Base-by-base conservation (phyloP, 1,140 invertebrate genomes). In the Tachypleus tridentatus region DNA sequence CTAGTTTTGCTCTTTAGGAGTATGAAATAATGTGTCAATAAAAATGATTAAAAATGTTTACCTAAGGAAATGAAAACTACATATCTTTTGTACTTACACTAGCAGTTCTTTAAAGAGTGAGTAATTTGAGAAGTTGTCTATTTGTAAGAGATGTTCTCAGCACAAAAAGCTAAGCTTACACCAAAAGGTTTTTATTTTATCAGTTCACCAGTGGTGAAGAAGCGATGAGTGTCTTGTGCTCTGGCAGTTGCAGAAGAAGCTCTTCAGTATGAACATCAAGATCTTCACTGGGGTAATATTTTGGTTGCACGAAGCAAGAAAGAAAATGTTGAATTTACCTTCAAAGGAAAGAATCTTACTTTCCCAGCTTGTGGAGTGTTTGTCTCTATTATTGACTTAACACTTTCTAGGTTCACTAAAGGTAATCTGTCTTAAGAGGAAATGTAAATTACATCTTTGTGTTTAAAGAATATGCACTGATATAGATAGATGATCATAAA, bases 141-240 rank as follows among this genome's bases (percentile, higher is more conserved):
- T 29, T 29, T 29, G 29, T 29, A 2, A 29, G 29, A 29, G 29
- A 29, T 29, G 29, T 29, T 29, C 29, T 29, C 29, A 29, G 29
- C 0, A 29, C 29, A 29, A 2, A 29, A 29, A 29, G 29, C 29
- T 29, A 29, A 2, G 29, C 29, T 54, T 54, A 54, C n/a, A 54
- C 8, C 4, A 54, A 9, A 3, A 3, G n/a, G 8, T 54, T 9
- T 54, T n/a, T 9, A 8, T 57, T 57, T 63, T 93, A 84, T 77
- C 72, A 80, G 65, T 91, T 92, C 73, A 78, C 78, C 65, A 86
- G 84, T 74, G 86, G 87, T 2, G 76, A 80, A 50, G 84, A 89
- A 74, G 79, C 86, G 0, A 80, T 82, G 68, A 79, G 83, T 59
- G 58, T 74, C 10, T 60, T 73, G 70, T 58, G 72, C 76, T 3